A percentile compares a stretch with the other conserved stretches of the same genome.
Evolutionary conservation across 1,140 invertebrate genomes (phyloP).

Genomic region (Drosophila grimshawi): DNA sequence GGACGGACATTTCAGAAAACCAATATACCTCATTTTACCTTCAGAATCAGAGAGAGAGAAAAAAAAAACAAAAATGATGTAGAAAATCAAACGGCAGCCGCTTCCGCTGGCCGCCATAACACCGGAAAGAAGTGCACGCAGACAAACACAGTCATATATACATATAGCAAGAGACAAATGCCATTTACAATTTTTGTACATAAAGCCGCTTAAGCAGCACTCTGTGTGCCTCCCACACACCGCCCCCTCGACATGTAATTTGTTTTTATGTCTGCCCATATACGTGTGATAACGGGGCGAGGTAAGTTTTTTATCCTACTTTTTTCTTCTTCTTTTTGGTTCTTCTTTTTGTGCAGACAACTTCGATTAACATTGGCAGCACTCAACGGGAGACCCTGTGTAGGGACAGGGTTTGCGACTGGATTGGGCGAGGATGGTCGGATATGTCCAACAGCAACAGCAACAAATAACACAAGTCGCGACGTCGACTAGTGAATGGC

Average conservation of each 20-base stretch:
- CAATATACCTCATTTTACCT: too few relatives aligned
- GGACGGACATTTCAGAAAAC: too few relatives aligned
- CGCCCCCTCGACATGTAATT: slow-evolving; percentile 63
- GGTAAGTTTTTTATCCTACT: slow-evolving; percentile 32
- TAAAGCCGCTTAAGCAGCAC: slow-evolving; percentile 77
- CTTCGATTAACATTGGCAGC: slow-evolving; percentile 81
- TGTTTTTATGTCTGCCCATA: slow-evolving; percentile 79
- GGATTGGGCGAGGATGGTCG: background rate
- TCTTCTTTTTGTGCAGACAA: slow-evolving; percentile 51
- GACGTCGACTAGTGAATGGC: slow-evolving; percentile 43
- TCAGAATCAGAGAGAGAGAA: slow-evolving; percentile 8
- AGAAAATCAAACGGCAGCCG: slow-evolving; percentile 48
- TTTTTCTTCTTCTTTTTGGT: slow-evolving; percentile 17
- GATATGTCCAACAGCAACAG: slow-evolving; percentile 16
- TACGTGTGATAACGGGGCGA: slow-evolving; percentile 79
- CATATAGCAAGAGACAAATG: slow-evolving; percentile 59
- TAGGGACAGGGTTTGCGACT: background rate
- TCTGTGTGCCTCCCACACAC: slow-evolving; percentile 20
- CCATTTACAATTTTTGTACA: slow-evolving; percentile 78
- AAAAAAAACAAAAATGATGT: slow-evolving; percentile 34
- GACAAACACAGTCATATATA: slow-evolving; percentile 19
- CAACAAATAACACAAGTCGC: slow-evolving; percentile 45
- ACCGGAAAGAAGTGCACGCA: slow-evolving; percentile 71
- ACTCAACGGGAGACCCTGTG: slow-evolving; percentile 34
- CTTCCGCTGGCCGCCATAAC: slow-evolving; percentile 67